A percentile compares a stretch with the other conserved stretches of the same genome.
Conservation (phyloP, 2,888 invertebrate genomes). For the Brachyptera putata region DNA sequence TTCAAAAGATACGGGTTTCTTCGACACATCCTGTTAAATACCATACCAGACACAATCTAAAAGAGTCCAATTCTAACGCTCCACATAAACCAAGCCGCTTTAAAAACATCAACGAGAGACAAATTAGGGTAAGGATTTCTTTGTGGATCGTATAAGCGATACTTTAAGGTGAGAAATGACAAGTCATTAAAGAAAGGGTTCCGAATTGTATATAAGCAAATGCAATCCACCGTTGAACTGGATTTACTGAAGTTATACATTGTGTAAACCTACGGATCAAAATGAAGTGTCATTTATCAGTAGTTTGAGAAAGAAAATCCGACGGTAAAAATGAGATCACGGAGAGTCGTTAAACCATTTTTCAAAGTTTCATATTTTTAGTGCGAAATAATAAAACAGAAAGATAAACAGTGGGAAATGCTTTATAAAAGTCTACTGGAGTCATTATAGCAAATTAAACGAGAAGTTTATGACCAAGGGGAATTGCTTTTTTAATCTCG, state of each 20-base stretch:
- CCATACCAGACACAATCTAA: too few species aligned
- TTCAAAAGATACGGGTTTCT: too few species aligned
- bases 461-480: conserved; percentile 25
- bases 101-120: conserved; percentile 1
- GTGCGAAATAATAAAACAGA: conserved; percentile 8
- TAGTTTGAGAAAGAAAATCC: background rate
- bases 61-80: too few species aligned
- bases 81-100: background rate
- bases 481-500: conserved; percentile 11
- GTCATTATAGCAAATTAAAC: conserved; percentile 31
- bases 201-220: too few species aligned
- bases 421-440: conserved; percentile 29
- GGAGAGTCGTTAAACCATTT: too few species aligned
- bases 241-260: background rate
- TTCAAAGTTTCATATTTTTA: conserved; percentile 6
- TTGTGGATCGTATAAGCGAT: conserved; percentile 5
- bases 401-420: conserved; percentile 25
- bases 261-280: background rate
- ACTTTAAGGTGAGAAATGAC: conserved; percentile 11
- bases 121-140: conserved; percentile 15
- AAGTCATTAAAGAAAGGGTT: conserved; percentile 4
- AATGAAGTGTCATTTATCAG: background rate
- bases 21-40: too few species aligned
- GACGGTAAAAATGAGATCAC: background rate
- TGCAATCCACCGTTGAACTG: background rate